Evolutionary conservation across 2,888 invertebrate species (phyloP), one percentile per base, ranked within the genome.

Genomic region (Lydus trimaculatus): DNA sequence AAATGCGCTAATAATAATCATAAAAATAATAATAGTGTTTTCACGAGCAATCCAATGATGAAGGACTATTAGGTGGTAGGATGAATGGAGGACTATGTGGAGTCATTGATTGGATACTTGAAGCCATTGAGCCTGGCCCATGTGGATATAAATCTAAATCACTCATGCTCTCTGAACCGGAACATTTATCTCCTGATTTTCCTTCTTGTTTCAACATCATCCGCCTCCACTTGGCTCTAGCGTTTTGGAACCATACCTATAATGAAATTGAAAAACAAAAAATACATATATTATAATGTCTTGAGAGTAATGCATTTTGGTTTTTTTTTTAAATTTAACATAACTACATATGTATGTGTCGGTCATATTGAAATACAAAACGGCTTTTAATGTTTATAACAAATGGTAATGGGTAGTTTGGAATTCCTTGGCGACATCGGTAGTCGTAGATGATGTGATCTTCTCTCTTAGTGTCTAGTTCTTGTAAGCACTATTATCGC

Each of bases 191-290:
- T 74, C 90, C 88, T 52, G 84, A 83, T 81, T 92, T 92, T 84
- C 91, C 91, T 82, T 93, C 93, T 81, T 93, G 93, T 82, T 93
- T 93, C 78, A 93, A 88, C 85, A 94, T 91, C 90, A 94, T 94
- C 75, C 97, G 91, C 80, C 97, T 91, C 92, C 95, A 96, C 88
- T 97, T 97, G 76, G 97, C 97, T 48, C 97, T 89, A 31, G 96
- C 96, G 84, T 97, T 97, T 87, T 97, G 96, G 87, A 97, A 97
- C 96, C 96, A 96, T 66, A 96, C 96, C 96, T 96, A 90, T 52
- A 87, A 87, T 86, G 86, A 88, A 86, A 83, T 48, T 7, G 7
- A 9, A 80, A 76, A 74, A 76, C 9, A 58, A 39, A 20, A 39
- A 23, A 9, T 7, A 58, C 2, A 23, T 43, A 3, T 28, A 28